A percentile compares a stretch with the other conserved stretches of the same genome.
Conservation (phyloP, 1,140 invertebrate species). For the Temnothorax longispinosus region DNA sequence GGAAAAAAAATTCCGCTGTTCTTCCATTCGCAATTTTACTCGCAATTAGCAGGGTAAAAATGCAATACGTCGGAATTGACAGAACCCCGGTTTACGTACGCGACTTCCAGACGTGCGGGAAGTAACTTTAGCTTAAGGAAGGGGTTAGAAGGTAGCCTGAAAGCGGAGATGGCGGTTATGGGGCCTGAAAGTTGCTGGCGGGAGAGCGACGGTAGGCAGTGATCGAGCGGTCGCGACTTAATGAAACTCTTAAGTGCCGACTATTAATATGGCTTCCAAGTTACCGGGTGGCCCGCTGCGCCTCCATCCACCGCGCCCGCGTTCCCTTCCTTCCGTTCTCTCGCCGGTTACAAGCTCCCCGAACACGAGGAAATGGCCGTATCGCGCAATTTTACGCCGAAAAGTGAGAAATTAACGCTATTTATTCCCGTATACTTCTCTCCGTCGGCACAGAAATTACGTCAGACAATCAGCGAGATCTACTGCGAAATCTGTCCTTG, state of each 20-base stretch:
- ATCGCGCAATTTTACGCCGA: slow-evolving; percentile 27
- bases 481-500: not conserved
- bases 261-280: slow-evolving; percentile 85
- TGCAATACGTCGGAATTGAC: slow-evolving; percentile 27
- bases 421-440: slow-evolving; percentile 5
- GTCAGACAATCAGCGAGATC: not conserved
- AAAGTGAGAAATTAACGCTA: slow-evolving; percentile 41
- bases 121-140: slow-evolving; percentile 29
- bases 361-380: slow-evolving; percentile 35
- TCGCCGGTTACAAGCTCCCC: slow-evolving; percentile 23
- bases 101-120: slow-evolving; percentile 10
- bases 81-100: slow-evolving; percentile 17
- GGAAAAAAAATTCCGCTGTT: not conserved
- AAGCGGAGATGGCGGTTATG: slow-evolving; percentile 49
- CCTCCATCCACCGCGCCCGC: slow-evolving; percentile 16
- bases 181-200: slow-evolving; percentile 68
- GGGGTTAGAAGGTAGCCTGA: not conserved
- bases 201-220: slow-evolving; percentile 77
- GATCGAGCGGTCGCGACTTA: slow-evolving; percentile 84
- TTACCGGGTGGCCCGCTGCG: slow-evolving; percentile 63
- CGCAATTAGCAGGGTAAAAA: slow-evolving; percentile 20
- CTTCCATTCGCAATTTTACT: not conserved
- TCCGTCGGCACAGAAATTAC: not conserved
- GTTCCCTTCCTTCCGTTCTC: slow-evolving; percentile 15
- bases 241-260: slow-evolving; percentile 85